phyloP scores from a whole-genome alignment of 1,140 invertebrate genomes.

The Drosophila nigrodunni region DNA sequence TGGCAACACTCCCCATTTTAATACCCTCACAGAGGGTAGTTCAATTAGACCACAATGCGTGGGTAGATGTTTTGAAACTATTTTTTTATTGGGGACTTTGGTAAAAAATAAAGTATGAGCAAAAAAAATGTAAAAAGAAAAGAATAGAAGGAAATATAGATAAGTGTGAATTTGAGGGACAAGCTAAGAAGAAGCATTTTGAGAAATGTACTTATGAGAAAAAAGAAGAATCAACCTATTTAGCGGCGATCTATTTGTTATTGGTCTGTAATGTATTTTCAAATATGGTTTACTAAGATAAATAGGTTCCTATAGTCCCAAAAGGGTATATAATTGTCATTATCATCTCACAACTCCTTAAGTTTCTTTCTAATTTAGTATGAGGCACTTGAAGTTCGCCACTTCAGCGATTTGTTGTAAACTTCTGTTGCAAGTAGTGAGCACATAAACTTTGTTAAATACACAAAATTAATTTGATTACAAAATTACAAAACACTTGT shows the following conservation, averaged over 20 bases:
- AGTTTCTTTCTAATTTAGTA: background rate
- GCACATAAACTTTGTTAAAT: constrained; percentile 49
- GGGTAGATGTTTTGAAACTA: no score
- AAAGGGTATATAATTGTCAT: constrained; percentile 2
- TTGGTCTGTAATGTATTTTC: no score
- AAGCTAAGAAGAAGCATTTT: no score
- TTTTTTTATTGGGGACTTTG: no score
- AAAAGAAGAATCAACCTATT: no score
- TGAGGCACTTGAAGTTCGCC: constrained; percentile 17
- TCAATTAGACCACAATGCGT: background rate
- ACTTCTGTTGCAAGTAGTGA: constrained; percentile 18
- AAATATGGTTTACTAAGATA: no score
- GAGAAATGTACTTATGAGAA: no score
- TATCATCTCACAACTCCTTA: background rate
- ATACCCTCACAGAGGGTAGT: constrained; percentile 3
- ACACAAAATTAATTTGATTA: constrained; percentile 66
- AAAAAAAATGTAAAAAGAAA: no score
- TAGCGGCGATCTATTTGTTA: no score
- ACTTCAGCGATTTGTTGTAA: constrained; percentile 35
- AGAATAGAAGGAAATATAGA: no score
- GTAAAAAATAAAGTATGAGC: no score
- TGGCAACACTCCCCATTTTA: constrained; percentile 11
- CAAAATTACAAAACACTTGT: constrained; percentile 53
- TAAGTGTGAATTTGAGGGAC: no score
- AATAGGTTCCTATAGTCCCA: background rate